These are phyloP conservation scores for Vulpes ferrilata DNA, from an alignment of 2,113 vertebrate genomes.

Conservation along the genomic window DNA sequence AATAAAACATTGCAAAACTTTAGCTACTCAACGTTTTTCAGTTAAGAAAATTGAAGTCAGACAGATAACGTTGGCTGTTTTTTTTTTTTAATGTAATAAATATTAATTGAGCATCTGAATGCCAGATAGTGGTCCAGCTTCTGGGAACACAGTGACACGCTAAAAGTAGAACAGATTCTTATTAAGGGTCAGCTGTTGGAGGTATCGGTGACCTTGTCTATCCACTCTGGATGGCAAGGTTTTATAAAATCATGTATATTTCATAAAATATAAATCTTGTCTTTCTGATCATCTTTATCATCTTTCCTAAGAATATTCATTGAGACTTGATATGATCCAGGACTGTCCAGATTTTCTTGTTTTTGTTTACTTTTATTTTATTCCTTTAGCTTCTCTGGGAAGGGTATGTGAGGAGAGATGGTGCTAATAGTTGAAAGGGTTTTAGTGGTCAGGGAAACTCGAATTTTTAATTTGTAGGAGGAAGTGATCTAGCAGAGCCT, in stretches of 20 bases:
- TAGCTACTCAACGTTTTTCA: neutral
- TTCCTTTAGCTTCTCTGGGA: neutral
- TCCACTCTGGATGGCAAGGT: neutral
- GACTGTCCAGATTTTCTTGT: neutral
- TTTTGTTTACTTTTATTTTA: neutral
- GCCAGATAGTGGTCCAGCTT: neutral
- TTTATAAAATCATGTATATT: neutral
- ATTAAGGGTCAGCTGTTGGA: neutral
- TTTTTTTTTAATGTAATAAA: neutral
- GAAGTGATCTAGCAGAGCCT: neutral
- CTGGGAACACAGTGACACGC: neutral
- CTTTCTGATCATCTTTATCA: neutral
- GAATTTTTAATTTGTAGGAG: constrained; percentile 5
- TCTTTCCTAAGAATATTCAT: neutral
- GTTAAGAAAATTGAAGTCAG: constrained; percentile 18
- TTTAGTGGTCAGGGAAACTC: neutral
- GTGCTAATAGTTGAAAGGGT: neutral
- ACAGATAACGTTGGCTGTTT: constrained; percentile 22
- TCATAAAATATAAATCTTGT: neutral
- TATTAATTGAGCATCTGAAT: neutral
- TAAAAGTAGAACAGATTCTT: neutral
- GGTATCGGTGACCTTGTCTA: neutral
- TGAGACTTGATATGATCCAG: neutral
- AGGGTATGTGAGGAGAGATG: neutral
- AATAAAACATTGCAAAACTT: neutral